A percentile compares a stretch with the other conserved stretches of the same genome.
phyloP scores from a whole-genome alignment of 2,113 vertebrate genomes.

The Labeo rohita region DNA sequence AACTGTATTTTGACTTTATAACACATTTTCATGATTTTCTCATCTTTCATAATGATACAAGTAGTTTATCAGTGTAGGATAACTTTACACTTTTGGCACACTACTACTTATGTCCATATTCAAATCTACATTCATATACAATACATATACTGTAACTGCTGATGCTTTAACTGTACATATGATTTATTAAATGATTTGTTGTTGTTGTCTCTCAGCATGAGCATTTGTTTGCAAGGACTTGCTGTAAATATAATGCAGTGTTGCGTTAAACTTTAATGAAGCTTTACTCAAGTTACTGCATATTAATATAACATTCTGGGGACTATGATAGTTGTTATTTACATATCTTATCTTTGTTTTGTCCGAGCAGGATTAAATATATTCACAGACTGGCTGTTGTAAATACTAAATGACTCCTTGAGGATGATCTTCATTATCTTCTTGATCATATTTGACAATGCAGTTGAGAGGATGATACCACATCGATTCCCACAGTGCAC shows the following conservation, averaged over 20 bases:
- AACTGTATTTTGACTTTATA: background rate
- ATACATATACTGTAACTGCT: background rate
- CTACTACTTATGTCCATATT: background rate
- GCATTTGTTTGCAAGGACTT: slow-evolving; percentile 31
- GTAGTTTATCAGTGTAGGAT: background rate
- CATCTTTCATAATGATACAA: background rate
- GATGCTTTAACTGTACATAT: background rate
- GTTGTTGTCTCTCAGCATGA: slow-evolving; percentile 43
- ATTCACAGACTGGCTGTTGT: background rate
- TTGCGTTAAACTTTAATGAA: slow-evolving; percentile 38
- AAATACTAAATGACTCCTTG: slow-evolving; percentile 2
- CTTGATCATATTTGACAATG: slow-evolving; percentile 22
- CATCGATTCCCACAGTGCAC: background rate
- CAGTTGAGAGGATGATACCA: background rate
- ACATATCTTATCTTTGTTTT: background rate
- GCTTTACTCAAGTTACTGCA: slow-evolving; percentile 38
- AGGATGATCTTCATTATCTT: slow-evolving; percentile 29
- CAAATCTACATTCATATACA: background rate
- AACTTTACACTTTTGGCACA: background rate
- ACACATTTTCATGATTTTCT: background rate
- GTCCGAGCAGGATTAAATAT: background rate
- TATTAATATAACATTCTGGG: slow-evolving; percentile 17
- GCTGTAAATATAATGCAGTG: slow-evolving; percentile 35
- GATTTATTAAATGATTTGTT: background rate
- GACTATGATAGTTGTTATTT: background rate